These are phyloP conservation scores for Orbicella faveolata DNA, from an alignment of 64 coral and sea anemone genomes.

Conservation along the genomic window DNA sequence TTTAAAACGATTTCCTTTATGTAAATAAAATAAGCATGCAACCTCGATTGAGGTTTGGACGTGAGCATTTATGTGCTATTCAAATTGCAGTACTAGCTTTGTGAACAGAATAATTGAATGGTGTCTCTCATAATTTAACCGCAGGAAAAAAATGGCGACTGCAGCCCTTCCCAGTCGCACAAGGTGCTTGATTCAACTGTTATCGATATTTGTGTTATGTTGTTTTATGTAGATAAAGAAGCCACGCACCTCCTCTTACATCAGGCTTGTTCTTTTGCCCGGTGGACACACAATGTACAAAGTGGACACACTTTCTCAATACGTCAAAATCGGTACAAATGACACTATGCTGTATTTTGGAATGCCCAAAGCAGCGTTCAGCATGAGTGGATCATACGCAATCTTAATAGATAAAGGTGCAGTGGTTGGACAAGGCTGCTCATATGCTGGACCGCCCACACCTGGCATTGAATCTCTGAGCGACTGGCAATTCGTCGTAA, in stretches of 20 bases:
- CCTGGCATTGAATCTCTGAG: not conserved
- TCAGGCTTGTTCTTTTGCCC: not conserved
- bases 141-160: too few species aligned
- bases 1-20: too few species aligned
- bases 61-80: too few species aligned
- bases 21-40: too few species aligned
- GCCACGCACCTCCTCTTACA: not conserved
- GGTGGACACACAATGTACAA: constrained; percentile 21
- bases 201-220: not conserved
- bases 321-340: constrained; percentile 1
- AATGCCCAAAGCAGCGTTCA: not conserved
- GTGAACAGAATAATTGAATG: too few species aligned
- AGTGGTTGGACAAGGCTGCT: constrained; percentile 24
- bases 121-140: too few species aligned
- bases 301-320: not conserved
- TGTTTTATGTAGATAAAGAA: constrained; percentile 23
- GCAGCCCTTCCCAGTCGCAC: too few species aligned
- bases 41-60: too few species aligned
- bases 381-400: constrained; percentile 23
- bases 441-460: constrained; percentile 3
- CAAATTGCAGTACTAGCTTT: too few species aligned
- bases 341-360: not conserved
- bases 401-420: constrained; percentile 19
- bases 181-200: not conserved
- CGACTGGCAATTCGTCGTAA: not conserved